phyloP scores from a whole-genome alignment of 2,113 vertebrate species.

The Nothocercus julius region DNA sequence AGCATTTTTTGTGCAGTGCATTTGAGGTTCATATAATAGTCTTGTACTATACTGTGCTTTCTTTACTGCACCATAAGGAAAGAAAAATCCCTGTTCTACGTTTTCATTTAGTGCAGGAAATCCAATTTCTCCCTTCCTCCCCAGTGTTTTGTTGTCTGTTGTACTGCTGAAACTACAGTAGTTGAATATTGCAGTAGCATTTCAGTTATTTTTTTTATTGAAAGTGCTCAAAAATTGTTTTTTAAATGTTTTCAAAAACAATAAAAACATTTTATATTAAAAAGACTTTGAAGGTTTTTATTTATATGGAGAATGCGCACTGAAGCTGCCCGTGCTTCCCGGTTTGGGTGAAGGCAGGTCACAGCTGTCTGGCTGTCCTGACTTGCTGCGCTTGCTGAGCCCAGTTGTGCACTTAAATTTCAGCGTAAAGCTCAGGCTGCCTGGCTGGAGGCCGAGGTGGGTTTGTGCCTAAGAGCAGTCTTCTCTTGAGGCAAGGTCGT shows the following conservation, averaged over 20 bases:
- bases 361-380: neutral
- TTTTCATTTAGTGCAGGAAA: conserved; percentile 90
- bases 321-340: neutral
- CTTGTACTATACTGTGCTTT: conserved; percentile 84
- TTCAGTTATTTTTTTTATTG: conserved; percentile 92
- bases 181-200: conserved; percentile 95
- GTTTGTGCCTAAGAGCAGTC: neutral
- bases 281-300: conserved; percentile 10
- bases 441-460: neutral
- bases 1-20: conserved; percentile 86
- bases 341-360: accelerated
- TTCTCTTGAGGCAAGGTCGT: neutral
- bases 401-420: neutral
- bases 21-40: conserved; percentile 89
- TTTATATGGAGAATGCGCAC: neutral
- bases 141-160: conserved; percentile 88
- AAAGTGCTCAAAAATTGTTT: conserved; percentile 94
- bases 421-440: neutral
- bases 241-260: conserved; percentile 96
- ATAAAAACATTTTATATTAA: conserved; percentile 97
- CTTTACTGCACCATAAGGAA: conserved; percentile 84
- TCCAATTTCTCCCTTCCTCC: conserved; percentile 72
- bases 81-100: conserved; percentile 81
- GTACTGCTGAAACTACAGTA: conserved; percentile 95
- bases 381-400: neutral